Conservation (phyloP, 2,797 vertebrate genomes). For the Gallinago nigripennis region DNA sequence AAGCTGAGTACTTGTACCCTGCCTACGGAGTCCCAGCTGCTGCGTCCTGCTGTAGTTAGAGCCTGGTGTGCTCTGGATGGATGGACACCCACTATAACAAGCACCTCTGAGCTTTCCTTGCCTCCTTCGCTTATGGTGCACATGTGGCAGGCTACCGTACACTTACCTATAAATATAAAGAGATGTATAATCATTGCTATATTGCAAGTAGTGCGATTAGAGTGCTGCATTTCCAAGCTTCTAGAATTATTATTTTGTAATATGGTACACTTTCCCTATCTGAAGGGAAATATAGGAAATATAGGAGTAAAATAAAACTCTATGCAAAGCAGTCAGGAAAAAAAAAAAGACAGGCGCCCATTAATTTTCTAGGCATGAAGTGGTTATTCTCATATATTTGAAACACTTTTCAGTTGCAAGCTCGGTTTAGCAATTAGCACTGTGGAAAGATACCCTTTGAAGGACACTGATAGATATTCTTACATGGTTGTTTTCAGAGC, state of each 20-base stretch:
- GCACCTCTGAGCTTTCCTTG: not conserved
- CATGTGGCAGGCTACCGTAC: fast-evolving
- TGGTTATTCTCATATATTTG: not conserved
- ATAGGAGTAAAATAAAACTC: not conserved
- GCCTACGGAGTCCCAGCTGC: not conserved
- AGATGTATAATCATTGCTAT: fast-evolving
- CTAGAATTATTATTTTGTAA: not conserved
- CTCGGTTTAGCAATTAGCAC: not conserved
- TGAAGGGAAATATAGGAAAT: not conserved
- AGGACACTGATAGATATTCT: not conserved
- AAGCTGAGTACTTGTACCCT: not conserved
- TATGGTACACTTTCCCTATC: not conserved
- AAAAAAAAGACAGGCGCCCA: fast-evolving
- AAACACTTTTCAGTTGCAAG: not conserved
- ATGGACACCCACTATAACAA: not conserved
- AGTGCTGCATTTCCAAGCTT: not conserved
- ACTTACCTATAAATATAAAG: not conserved
- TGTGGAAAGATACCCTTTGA: slow-evolving; percentile 19
- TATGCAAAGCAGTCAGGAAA: not conserved
- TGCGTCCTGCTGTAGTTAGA: not conserved
- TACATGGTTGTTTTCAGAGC: not conserved
- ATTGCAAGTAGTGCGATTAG: not conserved
- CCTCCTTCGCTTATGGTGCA: not conserved
- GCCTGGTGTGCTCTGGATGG: not conserved
- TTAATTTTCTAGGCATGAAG: slow-evolving; percentile 15